Percentiles rank a stretch among this genome's conserved stretches.
Conservation (phyloP, 1,140 invertebrate genomes). For the Drosophila bocki region DNA sequence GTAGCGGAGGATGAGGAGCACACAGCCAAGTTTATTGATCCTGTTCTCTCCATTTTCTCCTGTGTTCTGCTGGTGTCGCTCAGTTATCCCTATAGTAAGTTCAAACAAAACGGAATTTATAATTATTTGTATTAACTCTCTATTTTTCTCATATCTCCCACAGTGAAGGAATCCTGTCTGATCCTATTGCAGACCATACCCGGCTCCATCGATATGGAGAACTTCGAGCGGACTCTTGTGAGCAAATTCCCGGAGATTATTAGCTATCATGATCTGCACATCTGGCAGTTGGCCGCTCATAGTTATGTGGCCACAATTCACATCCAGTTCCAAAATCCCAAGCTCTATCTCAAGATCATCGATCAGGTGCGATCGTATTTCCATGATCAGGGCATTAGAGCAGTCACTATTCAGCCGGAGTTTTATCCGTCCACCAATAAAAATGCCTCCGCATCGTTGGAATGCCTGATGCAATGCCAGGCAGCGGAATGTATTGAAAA, state of each 20-base stretch:
- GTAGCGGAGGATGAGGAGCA: slow-evolving; percentile 86
- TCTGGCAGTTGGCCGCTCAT: slow-evolving; percentile 91
- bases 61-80: slow-evolving; percentile 88
- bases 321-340: slow-evolving; percentile 89
- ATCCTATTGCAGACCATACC: slow-evolving; percentile 94
- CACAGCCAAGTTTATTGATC: slow-evolving; percentile 91
- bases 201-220: slow-evolving; percentile 90
- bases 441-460: slow-evolving; percentile 64
- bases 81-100: slow-evolving; percentile 91
- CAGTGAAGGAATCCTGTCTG: slow-evolving; percentile 91
- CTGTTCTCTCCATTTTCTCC: slow-evolving; percentile 89
- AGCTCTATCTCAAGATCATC: slow-evolving; percentile 86
- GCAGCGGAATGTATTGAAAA: slow-evolving; percentile 74
- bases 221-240: slow-evolving; percentile 88
- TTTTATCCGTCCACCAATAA: slow-evolving; percentile 86
- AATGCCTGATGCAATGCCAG: slow-evolving; percentile 78
- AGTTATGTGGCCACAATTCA: slow-evolving; percentile 91
- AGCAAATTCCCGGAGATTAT: slow-evolving; percentile 91
- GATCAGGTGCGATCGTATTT: slow-evolving; percentile 90
- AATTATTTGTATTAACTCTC: neutral
- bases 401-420: slow-evolving; percentile 92
- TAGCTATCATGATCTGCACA: slow-evolving; percentile 93
- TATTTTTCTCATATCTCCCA: slow-evolving; percentile 47
- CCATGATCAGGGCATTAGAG: slow-evolving; percentile 90
- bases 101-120: neutral